Evolutionary conservation across 2,113 vertebrate species (phyloP).

Genomic region (Prinia subflava): DNA sequence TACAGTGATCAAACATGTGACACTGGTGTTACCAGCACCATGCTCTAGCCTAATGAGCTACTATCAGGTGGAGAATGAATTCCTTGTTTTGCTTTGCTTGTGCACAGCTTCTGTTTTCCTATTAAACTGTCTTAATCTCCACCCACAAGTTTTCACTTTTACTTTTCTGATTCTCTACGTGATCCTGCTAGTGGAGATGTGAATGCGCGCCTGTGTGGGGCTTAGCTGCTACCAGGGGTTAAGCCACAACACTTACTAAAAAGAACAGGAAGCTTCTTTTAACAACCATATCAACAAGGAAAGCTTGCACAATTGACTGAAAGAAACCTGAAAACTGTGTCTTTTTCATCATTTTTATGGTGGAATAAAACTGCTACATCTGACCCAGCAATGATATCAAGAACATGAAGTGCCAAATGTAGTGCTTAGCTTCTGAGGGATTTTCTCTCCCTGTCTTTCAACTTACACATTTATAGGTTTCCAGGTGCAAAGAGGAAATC

Average conservation of each 20-base stretch:
- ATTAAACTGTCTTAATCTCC: not conserved
- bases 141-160: not conserved
- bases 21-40: fast-evolving
- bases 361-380: not conserved
- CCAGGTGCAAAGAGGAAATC: not conserved
- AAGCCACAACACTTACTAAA: not conserved
- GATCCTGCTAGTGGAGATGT: not conserved
- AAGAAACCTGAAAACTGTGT: not conserved
- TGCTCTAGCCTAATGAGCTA: not conserved
- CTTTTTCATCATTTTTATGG: not conserved
- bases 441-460: not conserved
- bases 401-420: not conserved
- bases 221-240: not conserved
- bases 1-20: not conserved
- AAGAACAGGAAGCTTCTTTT: not conserved
- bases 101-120: not conserved
- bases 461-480: not conserved
- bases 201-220: fast-evolving
- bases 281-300: not conserved
- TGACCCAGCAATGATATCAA: not conserved
- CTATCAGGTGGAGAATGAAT: not conserved
- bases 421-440: not conserved
- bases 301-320: not conserved
- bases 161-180: not conserved
- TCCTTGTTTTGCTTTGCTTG: not conserved